Evolutionary conservation across 2,113 vertebrate species (phyloP).

Genomic region (Terrapene triunguis): DNA sequence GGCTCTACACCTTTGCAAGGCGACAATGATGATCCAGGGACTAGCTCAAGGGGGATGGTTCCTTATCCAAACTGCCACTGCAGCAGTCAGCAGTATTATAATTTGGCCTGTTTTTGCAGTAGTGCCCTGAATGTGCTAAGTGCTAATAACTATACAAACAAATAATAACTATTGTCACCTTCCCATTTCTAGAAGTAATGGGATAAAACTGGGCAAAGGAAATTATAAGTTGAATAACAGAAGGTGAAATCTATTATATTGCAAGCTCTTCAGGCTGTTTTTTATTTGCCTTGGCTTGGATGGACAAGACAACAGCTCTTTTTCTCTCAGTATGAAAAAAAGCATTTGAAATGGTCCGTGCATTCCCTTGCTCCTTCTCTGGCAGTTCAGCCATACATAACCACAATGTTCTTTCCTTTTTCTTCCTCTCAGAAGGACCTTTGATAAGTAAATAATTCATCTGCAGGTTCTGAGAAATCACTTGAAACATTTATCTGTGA

Average conservation of each 20-base stretch:
- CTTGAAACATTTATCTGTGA: slow-evolving; percentile 61
- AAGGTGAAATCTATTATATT: background rate
- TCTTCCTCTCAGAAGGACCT: slow-evolving; percentile 31
- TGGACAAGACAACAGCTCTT: background rate
- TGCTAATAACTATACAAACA: background rate
- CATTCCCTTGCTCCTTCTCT: background rate
- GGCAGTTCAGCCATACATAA: background rate
- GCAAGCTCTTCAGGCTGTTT: background rate
- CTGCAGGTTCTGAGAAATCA: slow-evolving; percentile 53
- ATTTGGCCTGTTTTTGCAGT: background rate
- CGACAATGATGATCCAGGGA: background rate
- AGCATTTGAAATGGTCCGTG: background rate
- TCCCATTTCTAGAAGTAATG: background rate
- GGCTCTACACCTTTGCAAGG: background rate
- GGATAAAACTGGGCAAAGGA: background rate
- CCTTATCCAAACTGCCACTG: fast-evolving
- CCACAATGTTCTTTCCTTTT: slow-evolving; percentile 32
- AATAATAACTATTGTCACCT: background rate
- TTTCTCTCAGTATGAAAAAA: background rate
- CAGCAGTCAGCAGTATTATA: background rate
- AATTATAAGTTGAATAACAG: background rate
- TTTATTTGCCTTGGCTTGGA: background rate
- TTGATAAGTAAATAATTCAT: slow-evolving; percentile 71
- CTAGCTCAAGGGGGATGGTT: background rate
- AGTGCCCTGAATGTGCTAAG: background rate